Conservation (phyloP, 1,140 invertebrate genomes). For the Drosophila pachea region DNA sequence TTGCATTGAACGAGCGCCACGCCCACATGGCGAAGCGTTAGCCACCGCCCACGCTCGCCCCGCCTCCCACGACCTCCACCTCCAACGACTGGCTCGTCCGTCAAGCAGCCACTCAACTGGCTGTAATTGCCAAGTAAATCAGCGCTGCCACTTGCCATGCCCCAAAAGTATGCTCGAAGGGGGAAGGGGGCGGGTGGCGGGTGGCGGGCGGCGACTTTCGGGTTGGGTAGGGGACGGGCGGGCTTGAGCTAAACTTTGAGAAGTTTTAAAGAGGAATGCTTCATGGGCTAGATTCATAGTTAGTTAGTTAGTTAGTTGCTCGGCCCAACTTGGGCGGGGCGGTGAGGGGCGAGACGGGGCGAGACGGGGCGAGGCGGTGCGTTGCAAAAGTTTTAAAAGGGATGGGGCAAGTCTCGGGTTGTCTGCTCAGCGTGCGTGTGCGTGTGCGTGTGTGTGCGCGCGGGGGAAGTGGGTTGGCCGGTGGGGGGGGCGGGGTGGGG, state of each 20-base stretch:
- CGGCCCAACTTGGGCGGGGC: neutral
- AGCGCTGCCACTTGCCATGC: constrained; percentile 74
- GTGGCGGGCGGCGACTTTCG: too few species aligned
- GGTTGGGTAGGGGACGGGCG: too few species aligned
- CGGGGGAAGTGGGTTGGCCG: too few species aligned
- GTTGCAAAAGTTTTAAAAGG: constrained; percentile 23
- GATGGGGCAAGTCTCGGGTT: neutral
- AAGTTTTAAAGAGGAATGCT: constrained; percentile 75
- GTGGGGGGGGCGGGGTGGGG: too few species aligned
- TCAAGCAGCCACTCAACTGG: constrained; percentile 57
- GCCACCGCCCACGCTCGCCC: neutral
- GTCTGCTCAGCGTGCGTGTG: constrained; percentile 8
- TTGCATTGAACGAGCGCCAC: constrained; percentile 58
- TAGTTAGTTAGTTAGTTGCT: constrained; percentile 60
- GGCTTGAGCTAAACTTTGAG: constrained; percentile 47
- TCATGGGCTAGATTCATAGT: constrained; percentile 74
- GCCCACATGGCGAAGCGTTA: constrained; percentile 29
- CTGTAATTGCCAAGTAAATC: constrained; percentile 74
- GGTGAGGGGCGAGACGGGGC: too few species aligned
- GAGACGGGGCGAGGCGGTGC: neutral
- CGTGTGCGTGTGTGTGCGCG: neutral
- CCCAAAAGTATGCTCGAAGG: constrained; percentile 58
- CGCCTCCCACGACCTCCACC: neutral
- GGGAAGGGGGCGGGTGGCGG: neutral
- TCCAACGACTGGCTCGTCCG: constrained; percentile 40